These are phyloP conservation scores for Zoanthus sociatus DNA, from an alignment of 92 coral and sea anemone species.

Conservation along the genomic window DNA sequence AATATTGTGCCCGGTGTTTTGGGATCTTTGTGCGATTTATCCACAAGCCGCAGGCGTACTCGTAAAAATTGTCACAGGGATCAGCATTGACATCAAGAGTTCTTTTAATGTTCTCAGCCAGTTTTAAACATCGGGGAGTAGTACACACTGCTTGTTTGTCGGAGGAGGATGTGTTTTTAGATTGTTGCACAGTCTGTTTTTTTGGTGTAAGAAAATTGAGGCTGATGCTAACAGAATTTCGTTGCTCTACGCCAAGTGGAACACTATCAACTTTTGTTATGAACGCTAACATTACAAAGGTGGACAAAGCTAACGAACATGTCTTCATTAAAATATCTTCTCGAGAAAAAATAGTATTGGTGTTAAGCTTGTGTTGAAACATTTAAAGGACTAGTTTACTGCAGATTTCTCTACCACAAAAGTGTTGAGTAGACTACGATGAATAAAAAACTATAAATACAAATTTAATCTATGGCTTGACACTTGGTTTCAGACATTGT, in stretches of 20 bases:
- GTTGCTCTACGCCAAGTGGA: not conserved
- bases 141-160: constrained; percentile 24
- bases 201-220: not conserved
- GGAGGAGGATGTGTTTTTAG: not conserved
- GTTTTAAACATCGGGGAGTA: constrained; percentile 59
- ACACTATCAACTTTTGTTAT: constrained; percentile 8
- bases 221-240: constrained; percentile 6
- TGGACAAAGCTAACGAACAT: constrained; percentile 1
- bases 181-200: not conserved
- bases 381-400: not conserved
- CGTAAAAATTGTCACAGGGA: constrained; percentile 94
- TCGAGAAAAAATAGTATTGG: not conserved
- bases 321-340: constrained; percentile 16
- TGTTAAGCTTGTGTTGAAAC: not conserved
- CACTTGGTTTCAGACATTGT: not conserved
- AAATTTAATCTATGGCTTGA: constrained; percentile 37
- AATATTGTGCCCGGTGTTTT: constrained; percentile 80
- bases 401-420: constrained; percentile 16
- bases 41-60: constrained; percentile 97
- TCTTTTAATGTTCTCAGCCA: constrained; percentile 72
- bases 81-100: constrained; percentile 75
- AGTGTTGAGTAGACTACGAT: not conserved
- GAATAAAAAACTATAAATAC: not conserved
- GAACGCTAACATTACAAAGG: constrained; percentile 6
- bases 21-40: constrained; percentile 82